Conservation (phyloP, 2,797 vertebrate species). For the Enteromius argenteus region DNA sequence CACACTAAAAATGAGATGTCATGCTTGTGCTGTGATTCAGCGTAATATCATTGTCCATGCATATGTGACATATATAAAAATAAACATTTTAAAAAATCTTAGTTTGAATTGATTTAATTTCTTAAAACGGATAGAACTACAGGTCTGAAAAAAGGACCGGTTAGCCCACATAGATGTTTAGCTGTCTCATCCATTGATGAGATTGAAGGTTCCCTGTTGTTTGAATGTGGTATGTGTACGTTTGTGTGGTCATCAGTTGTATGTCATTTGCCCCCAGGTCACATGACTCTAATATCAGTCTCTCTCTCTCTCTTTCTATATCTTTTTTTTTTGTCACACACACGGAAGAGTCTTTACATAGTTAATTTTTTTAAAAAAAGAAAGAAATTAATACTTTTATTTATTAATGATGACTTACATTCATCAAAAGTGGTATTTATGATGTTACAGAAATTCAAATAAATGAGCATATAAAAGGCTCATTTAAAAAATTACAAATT, state of each 20-base stretch:
- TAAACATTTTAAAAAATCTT: background rate
- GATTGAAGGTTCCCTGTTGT: conserved; percentile 8
- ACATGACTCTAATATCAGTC: background rate
- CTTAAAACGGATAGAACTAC: background rate
- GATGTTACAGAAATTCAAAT: background rate
- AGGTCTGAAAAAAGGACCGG: background rate
- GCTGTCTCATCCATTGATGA: conserved; percentile 25
- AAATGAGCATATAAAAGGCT: background rate
- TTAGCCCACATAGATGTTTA: conserved; percentile 1
- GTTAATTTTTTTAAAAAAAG: background rate
- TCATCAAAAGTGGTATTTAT: background rate
- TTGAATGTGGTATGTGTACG: background rate
- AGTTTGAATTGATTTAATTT: background rate
- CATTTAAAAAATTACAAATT: background rate
- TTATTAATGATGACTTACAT: background rate
- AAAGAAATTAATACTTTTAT: background rate
- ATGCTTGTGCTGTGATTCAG: conserved; percentile 5
- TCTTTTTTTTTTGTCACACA: background rate
- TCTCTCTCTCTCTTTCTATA: conserved; percentile 9
- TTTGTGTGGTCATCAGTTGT: background rate
- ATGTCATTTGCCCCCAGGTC: conserved; percentile 6
- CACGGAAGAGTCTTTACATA: background rate
- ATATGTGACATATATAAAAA: too few species aligned
- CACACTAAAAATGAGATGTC: background rate
- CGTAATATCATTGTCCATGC: background rate